Base-by-base conservation (phyloP, 2,888 invertebrate species). In the Plagodis pulveraria region DNA sequence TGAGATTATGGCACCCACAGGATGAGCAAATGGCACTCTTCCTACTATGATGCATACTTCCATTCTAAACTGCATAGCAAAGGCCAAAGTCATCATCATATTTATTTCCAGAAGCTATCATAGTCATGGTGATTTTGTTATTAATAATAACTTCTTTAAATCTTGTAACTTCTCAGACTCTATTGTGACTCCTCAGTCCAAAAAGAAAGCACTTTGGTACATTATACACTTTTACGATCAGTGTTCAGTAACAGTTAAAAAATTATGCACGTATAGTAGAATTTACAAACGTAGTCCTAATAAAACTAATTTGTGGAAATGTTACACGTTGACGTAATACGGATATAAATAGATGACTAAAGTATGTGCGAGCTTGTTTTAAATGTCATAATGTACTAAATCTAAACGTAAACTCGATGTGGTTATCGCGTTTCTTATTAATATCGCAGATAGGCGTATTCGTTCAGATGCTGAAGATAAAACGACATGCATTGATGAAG, bases 321-420 rank as follows among this genome's bases (percentile, higher is more conserved):
- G n/a, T 34, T 32, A 48, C 43, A 10, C 12, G 51, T 32, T 60
- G 56, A 60, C 45, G 55, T 56, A 45, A 60, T 44, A 35, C 40
- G 9, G 40, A 56, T 45, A n/a, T 46, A 42, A 50, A 47, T 55
- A 42, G 12, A 33, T 44, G 50, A 42, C 11, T 50, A 41, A 40
- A 49, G n/a, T 32, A 50, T 44, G 11, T 36, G 34, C 32, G 32
- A 6, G 40, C 33, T 48, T 35, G 45, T 53, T 52, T 43, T 46
- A 52, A 60, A 56, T 50, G 32, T 10, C 34, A 47, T 52, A 42
- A 22, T 22, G 51, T 52, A 41, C 11, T 40, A 48, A 35, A 35
- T 7, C 11, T 40, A 48, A 35, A 35, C 10, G 44, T 32, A 0
- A 44, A 8, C 6, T 38, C 2, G 38, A 38, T 38, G 22, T 22